Evolutionary conservation across 2,888 invertebrate species (phyloP), one percentile per base, ranked within the genome.

Genomic region (Heliconius ismenius): DNA sequence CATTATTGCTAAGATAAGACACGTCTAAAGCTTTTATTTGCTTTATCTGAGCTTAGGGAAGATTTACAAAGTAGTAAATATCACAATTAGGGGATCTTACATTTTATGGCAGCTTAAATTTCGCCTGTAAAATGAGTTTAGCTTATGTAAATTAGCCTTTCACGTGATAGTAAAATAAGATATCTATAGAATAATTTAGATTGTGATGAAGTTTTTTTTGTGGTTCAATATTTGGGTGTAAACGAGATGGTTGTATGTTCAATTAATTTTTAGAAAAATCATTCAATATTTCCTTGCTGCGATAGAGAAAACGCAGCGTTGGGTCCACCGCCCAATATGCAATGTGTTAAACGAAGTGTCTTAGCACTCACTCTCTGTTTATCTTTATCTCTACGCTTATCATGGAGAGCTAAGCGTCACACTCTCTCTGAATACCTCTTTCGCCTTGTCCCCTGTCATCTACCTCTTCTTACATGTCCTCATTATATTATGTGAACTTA

Each of bases 61-160:
- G 84, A 81, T 82, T 89, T 88, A 89, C 84, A 82, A 81, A 81
- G 79, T 79, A 83, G 87, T 89, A 88, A 89, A 89, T 87, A 86
- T 81, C 69, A 85, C 88, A 89, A 88, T 89, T 89, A 89, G 86
- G 84, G 87, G 83, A 83, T 83, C 83, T 83, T 79, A 80, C 81
- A 82, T 84, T 89, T 87, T 88, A 87, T 85, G 83, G 83, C 79
- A 77, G 79, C 80, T 70, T 80, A 81, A 82, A 81, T 80, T n/a
- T 83, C 79, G 80, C 68, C 75, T 73, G 67, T 80, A 78, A 78
- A 75, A 36, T n/a, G 24, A 43, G 69, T 63, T 73, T 68, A 28
- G 54, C 64, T 39, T n/a, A 73, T 54, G 49, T 49, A 68, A 73
- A 75, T 67, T 65, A 10, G 24, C 72, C 72, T 54, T 76, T 65